Conservation (phyloP, 2,888 invertebrate species). For the Callimorpha dominula region DNA sequence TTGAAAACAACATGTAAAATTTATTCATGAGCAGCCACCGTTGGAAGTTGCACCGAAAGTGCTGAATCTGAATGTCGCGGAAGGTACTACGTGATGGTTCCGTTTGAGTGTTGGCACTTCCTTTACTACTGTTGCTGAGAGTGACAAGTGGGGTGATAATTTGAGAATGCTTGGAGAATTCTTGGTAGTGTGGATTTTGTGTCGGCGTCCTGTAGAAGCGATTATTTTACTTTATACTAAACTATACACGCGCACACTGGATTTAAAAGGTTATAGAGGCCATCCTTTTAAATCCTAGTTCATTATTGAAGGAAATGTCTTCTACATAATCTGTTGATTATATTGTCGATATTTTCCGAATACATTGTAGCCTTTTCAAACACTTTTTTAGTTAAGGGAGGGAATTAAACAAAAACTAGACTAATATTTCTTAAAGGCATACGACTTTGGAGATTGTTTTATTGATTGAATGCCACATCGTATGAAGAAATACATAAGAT, state of each 20-base stretch:
- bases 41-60: constrained; percentile 56
- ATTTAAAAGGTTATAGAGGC: not conserved
- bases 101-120: constrained; percentile 51
- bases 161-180: constrained; percentile 12
- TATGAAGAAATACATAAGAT: no score
- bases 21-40: constrained; percentile 61
- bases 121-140: constrained; percentile 25
- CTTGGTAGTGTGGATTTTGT: not conserved
- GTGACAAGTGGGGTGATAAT: constrained; percentile 28
- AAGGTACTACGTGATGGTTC: constrained; percentile 60
- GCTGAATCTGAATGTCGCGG: constrained; percentile 64
- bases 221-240: not conserved
- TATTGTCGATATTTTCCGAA: no score
- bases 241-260: not conserved
- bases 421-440: no score
- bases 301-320: not conserved
- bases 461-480: no score
- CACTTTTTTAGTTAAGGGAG: no score
- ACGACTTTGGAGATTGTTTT: no score
- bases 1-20: constrained; percentile 59
- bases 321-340: no score
- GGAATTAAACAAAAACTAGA: no score
- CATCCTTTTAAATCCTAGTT: not conserved
- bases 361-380: no score
- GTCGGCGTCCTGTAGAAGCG: not conserved